Evolutionary conservation across 30 jellyfish, hydroid and myxozoan species (phyloP), one percentile per base, ranked within the genome.

Genomic region (Rhopilema esculentum): DNA sequence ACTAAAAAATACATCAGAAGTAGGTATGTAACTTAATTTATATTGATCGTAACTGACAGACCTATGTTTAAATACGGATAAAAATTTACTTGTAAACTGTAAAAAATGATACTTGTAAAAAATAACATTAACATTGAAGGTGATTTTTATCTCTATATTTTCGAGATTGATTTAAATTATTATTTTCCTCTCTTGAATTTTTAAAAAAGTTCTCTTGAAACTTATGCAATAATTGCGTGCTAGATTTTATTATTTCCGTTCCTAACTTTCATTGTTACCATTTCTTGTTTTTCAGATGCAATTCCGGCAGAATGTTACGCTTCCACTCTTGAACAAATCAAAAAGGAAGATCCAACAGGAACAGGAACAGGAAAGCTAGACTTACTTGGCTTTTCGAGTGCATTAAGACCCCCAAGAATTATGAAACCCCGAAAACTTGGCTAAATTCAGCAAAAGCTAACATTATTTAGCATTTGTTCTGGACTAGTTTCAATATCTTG

Each of bases 221-320:
- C 57, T 2, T 40, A 40, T 40, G 57, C 12, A 6, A 40, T 12
- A 40, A 40, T 40, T 40, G 12, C 12, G 57, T 2, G 12, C 6
- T 12, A 40, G 9, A 40, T 12, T 12, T 2, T 40, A 2, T 40
- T 6, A 40, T 40, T 40, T 2, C 6, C 57, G 12, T 40, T 2
- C 6, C 6, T 12, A 40, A 40, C 57, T 40, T 6, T 40, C 6
- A 40, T 40, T 6, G 12, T 40, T 12, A 40, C 9, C 12, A 6
- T 40, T 40, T 40, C 12, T 40, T 40, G 57, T 9, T 33, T 71
- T 52, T 8, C 81, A 85, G 94, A 85, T 66, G 94, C 85, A 19
- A 85, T 85, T 4, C 94, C 94, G 0, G 94, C 94, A 0, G 88
- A 31, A 16, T 85, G 94, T 84, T 85, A 85, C 78, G 53, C 88